Base-by-base conservation (phyloP, 2,888 invertebrate genomes). In the Pedicia rivosa region DNA sequence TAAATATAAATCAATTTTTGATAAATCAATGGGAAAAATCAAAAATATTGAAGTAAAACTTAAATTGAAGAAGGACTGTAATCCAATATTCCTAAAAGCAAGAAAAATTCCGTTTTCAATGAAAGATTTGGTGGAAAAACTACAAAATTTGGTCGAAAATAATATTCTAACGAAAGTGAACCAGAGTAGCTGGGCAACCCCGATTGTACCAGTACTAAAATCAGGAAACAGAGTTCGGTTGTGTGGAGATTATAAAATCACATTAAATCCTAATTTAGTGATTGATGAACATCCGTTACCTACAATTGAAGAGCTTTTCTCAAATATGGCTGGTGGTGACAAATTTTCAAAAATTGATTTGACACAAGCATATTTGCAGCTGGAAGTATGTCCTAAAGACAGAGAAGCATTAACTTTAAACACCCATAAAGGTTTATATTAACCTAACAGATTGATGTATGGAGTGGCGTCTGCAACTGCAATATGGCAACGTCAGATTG, bases 371-470 rank as follows among this genome's bases (percentile, higher is more conserved):
- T 59, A 57, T 37, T 44, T 54, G 40, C 54, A 57, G 38, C 29
- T 56, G 16, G 50, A 51, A 45, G 44, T 56, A 17, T 47, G 49
- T 22, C 48, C 47, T 4, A 48, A 51, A 15, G 47, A 50, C 41
- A 42, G 46, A 38, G 42, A 53, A 13, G 43, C 49, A 12, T 36
- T 54, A 13, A 56, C 54, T 2, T 43, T 58, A 32, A 54, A 40
- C 41, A 56, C 55, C 2, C 53, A 50, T 36, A 52, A 51, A 37
- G 56, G 55, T 4, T 37, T 56, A 9, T 56, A 45, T 40, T 39
- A 47, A 34, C 48, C 47, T 33, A 54, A 46, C 6, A 38, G 55
- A n/a, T 36, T 55, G 32, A 45, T 50, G 46, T 54, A 48, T 41
- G 55, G 54, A 3, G 39, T 55, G 3, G 48, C 53, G 2, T 43